Evolutionary conservation across 2,888 invertebrate genomes (phyloP).

Genomic region (Acrocyrtus sp.): DNA sequence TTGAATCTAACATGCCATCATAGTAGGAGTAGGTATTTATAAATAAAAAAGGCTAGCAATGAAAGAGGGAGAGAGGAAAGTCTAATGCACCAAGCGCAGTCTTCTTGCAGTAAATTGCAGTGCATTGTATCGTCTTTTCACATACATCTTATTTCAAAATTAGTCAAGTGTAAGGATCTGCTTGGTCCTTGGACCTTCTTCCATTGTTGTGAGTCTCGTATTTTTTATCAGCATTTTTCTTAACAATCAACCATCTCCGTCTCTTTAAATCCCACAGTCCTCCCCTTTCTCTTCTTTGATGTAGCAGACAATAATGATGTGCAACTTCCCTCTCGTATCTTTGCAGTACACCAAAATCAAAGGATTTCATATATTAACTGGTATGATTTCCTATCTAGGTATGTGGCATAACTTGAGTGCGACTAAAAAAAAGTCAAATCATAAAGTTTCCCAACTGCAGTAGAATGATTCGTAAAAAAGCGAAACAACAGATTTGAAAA

Average conservation of each 20-base stretch:
- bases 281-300: slow-evolving; percentile 22
- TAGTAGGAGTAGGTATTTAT: too few species aligned
- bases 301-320: neutral
- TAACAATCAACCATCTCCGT: slow-evolving; percentile 28
- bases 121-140: neutral
- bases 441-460: slow-evolving; percentile 34
- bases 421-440: too few species aligned
- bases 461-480: slow-evolving; percentile 34
- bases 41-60: neutral
- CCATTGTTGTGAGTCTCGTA: slow-evolving; percentile 12
- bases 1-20: neutral
- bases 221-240: slow-evolving; percentile 30
- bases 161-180: slow-evolving; percentile 44
- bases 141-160: slow-evolving; percentile 2
- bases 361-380: too few species aligned
- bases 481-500: slow-evolving; percentile 25
- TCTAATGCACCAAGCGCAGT: neutral
- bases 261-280: slow-evolving; percentile 29
- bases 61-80: neutral
- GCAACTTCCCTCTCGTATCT: neutral
- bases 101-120: neutral
- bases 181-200: slow-evolving; percentile 18
- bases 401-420: too few species aligned
- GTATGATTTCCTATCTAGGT: too few species aligned
- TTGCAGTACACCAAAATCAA: too few species aligned